Conservation (phyloP, 2,888 invertebrate genomes). For the Morinoia aosen region DNA sequence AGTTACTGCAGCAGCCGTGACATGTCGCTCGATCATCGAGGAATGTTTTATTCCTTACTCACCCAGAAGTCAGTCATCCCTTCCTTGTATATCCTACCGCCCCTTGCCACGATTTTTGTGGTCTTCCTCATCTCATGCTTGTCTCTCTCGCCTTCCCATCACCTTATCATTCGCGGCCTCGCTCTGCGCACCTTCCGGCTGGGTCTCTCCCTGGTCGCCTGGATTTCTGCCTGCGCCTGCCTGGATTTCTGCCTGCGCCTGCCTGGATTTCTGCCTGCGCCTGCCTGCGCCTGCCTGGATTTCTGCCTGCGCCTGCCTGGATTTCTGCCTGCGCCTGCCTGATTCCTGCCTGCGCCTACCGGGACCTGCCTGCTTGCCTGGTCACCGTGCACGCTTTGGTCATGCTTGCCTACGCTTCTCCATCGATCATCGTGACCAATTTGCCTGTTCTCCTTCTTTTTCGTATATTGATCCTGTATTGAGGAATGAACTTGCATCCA, state of each 20-base stretch:
- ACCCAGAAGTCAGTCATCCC: not conserved
- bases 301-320: no score
- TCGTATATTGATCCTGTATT: not conserved
- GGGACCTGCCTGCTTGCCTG: not conserved
- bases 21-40: not conserved
- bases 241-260: no score
- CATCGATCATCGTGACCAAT: not conserved
- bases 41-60: not conserved
- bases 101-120: not conserved
- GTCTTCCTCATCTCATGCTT: not conserved
- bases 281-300: no score
- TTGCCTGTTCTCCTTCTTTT: not conserved
- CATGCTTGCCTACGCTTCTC: conserved; percentile 6
- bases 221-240: no score
- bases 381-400: conserved; percentile 12
- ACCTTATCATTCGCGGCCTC: conserved; percentile 19
- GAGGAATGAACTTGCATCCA: not conserved
- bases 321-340: not conserved
- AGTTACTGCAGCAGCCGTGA: not conserved
- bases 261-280: no score
- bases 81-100: not conserved
- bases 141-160: not conserved
- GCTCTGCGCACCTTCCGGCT: not conserved
- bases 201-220: not conserved
- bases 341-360: not conserved